Base-by-base conservation (phyloP, 2,888 invertebrate species). In the Hymenopus coronatus region DNA sequence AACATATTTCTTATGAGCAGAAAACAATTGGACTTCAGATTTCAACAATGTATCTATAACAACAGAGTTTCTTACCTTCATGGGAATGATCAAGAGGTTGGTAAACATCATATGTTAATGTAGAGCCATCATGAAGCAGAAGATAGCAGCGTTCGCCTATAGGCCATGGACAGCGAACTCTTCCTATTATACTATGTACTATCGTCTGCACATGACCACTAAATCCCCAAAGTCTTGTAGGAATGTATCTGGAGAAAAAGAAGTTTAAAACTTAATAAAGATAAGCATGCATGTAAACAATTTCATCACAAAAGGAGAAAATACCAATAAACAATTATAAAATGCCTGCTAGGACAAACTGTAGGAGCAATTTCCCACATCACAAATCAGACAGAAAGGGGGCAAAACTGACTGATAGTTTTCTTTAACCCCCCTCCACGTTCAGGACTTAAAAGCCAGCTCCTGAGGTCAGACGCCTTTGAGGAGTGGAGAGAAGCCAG, bases 151-250 rank as follows among this genome's bases (percentile, higher is more conserved):
- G 95, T 91, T 97, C 96, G 40, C 98, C 98, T 91, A 97, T 96
- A 0, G 98, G 97, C 96, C 97, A 97, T 88, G 98, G 98, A 92
- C 98, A 97, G 90, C 97, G 96, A 33, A 98, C 97, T 89, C 98
- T 95, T 33, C 97, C 97, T 90, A 97, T 96, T 91, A 97, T 95
- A 92, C 98, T 98, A 94, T 98, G 98, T 88, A 98, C 94, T 90
- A 98, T 97, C 1, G 98, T 98, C 93, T 99, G 98, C 28, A 98
- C 96, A 93, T 99, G 98, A 20, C 98, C 98, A 93, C 98, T 98
- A 93, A 98, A 98, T 89, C 99, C 99, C 98, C 98, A 99, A 91
- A 98, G 93, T 91, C 97, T 94, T 87, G 98, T 97, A 87, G 98
- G 98, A 91, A 96, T 94, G 93, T 98, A 98, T 89, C 98, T 98